Conservation (phyloP, 2,797 vertebrate genomes). For the Pteropus rufus region DNA sequence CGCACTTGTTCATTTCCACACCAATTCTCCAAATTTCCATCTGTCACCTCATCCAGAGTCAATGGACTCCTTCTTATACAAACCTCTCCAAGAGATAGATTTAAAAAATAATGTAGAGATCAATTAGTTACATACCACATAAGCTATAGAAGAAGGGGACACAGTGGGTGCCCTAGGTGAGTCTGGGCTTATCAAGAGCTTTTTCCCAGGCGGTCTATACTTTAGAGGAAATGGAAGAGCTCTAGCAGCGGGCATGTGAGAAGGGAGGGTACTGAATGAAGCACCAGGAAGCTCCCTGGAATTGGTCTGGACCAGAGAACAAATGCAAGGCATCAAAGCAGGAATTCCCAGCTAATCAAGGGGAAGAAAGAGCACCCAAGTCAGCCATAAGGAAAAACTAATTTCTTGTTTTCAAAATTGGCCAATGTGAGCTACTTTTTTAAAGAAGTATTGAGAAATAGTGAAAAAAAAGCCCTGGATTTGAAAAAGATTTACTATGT, state of each 20-base stretch:
- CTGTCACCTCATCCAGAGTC: background rate
- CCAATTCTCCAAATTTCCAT: background rate
- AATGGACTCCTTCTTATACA: background rate
- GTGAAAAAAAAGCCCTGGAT: background rate
- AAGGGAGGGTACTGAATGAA: background rate
- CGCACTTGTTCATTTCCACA: background rate
- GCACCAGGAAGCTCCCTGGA: background rate
- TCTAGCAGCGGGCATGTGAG: background rate
- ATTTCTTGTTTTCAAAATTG: background rate
- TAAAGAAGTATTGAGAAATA: background rate
- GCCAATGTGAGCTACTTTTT: background rate
- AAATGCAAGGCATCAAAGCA: background rate
- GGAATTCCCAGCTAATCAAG: background rate
- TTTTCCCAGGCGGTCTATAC: background rate
- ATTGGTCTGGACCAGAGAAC: background rate
- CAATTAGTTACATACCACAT: background rate
- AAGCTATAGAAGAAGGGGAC: background rate
- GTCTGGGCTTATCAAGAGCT: background rate
- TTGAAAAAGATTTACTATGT: background rate
- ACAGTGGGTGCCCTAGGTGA: background rate
- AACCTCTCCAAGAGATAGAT: background rate
- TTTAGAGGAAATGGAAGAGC: background rate
- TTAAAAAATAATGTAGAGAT: background rate
- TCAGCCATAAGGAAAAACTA: background rate
- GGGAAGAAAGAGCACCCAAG: background rate